Base-by-base conservation (phyloP, 1,140 invertebrate species). In the Drosophila ficusphila region DNA sequence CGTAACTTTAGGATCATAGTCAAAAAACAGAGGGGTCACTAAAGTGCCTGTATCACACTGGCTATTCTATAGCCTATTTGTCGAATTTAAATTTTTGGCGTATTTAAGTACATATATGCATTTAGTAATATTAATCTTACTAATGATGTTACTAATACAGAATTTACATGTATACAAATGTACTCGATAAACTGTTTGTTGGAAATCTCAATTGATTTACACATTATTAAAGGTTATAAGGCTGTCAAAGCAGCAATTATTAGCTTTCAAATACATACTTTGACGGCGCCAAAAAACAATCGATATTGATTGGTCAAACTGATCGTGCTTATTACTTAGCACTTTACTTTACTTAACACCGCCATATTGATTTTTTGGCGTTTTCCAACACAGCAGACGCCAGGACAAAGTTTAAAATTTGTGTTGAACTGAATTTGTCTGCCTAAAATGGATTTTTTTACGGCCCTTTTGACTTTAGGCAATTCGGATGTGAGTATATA, bases 71-170 rank as follows among this genome's bases (percentile, higher is more conserved):
- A 74, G 62, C 62, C 74, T 29, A 48, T 46, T 57, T 7, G 33
- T 42, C 31, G 48, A 60, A 68, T 82, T 81, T 73, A 11, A 77
- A 72, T 44, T 76, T 60, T 62, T 73, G 44, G 48, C 52, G 51
- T 53, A 39, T 44, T 68, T 25, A 67, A 82, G 77, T 82, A 76
- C 79, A 83, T 85, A 83, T 60, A 78, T 64, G 77, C 47, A 85
- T 72, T 76, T 65, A 76, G 64, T 51, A 29, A 70, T 23, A 65
- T 25, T n/a, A n/a, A n/a, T n/a, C n/a, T n/a, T n/a, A n/a, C n/a
- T n/a, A n/a, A n/a, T n/a, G n/a, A 27, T n/a, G n/a, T 29, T 64
- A 31, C 62, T 12, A 31, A 46, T 46, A 16, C 48, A 46, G 46
- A 21, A 41, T 60, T 42, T 53, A 74, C 41, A 60, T 54, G 36